phyloP scores from a whole-genome alignment of 2,797 vertebrate genomes.

The Pipistrellus pipistrellus region DNA sequence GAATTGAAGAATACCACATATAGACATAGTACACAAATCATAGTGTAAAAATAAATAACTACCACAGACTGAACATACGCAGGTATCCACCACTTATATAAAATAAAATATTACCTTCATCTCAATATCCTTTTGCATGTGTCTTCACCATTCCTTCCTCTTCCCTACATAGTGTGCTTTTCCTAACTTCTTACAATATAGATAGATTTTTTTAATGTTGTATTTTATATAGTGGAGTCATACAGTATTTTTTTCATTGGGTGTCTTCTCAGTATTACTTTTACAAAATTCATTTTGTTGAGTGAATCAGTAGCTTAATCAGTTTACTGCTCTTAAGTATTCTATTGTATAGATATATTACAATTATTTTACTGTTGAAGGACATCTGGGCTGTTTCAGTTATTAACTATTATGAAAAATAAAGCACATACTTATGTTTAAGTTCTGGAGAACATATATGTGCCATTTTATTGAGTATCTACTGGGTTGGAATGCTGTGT shows the following conservation, averaged over 20 bases:
- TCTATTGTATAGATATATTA: background rate
- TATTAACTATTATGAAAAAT: background rate
- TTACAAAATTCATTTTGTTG: background rate
- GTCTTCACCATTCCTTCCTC: rapidly evolving
- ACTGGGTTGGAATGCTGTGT: background rate
- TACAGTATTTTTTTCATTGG: background rate
- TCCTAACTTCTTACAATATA: background rate
- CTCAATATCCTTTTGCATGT: background rate
- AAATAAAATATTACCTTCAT: background rate
- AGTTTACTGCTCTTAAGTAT: background rate
- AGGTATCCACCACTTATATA: background rate
- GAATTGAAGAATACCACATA: background rate
- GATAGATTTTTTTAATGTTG: background rate
- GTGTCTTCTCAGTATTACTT: background rate
- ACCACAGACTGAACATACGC: background rate
- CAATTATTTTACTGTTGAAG: background rate
- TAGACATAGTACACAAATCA: background rate
- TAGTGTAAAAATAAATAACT: background rate
- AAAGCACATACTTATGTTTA: background rate
- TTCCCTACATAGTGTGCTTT: background rate
- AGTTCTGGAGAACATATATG: background rate
- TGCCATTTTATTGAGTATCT: background rate
- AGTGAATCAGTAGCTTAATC: background rate
- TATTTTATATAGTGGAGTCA: background rate
- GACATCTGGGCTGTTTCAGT: background rate